Percentiles rank a stretch among this genome's conserved stretches.
Evolutionary conservation across 2,888 invertebrate genomes (phyloP).

Genomic region (Zonitis immaculata): DNA sequence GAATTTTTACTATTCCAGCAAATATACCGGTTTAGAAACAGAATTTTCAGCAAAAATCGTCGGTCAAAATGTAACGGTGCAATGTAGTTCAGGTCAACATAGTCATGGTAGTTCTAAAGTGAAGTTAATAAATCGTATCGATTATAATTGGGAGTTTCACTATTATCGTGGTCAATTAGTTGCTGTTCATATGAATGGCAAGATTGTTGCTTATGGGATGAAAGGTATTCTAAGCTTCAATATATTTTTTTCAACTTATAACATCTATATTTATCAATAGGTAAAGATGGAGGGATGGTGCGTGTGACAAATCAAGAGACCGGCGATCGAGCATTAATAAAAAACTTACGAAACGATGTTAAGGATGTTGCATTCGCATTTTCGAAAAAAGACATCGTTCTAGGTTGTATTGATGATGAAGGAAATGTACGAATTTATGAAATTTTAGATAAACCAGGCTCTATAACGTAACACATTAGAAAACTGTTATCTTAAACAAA

Average conservation of each 20-base stretch:
- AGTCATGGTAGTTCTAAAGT: conserved; percentile 85
- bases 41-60: conserved; percentile 42
- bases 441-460: conserved; percentile 60
- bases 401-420: conserved; percentile 83
- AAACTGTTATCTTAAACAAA: no score
- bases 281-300: conserved; percentile 64
- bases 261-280: conserved; percentile 22
- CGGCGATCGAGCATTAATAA: conserved; percentile 73
- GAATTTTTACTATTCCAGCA: conserved; percentile 25
- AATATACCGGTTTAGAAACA: conserved; percentile 41
- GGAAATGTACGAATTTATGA: conserved; percentile 80
- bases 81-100: conserved; percentile 67
- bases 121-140: conserved; percentile 77
- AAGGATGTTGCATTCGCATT: conserved; percentile 89
- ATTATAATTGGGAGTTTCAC: conserved; percentile 89
- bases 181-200: conserved; percentile 80
- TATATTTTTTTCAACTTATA: not conserved
- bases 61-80: conserved; percentile 60
- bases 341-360: conserved; percentile 84
- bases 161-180: conserved; percentile 84
- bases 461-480: conserved; percentile 50
- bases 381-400: conserved; percentile 67
- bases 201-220: conserved; percentile 85
- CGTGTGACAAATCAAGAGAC: conserved; percentile 76
- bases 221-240: conserved; percentile 59